Evolutionary conservation across 92 coral and sea anemone species (phyloP).

Genomic region (Parazoanthus atlanticus): DNA sequence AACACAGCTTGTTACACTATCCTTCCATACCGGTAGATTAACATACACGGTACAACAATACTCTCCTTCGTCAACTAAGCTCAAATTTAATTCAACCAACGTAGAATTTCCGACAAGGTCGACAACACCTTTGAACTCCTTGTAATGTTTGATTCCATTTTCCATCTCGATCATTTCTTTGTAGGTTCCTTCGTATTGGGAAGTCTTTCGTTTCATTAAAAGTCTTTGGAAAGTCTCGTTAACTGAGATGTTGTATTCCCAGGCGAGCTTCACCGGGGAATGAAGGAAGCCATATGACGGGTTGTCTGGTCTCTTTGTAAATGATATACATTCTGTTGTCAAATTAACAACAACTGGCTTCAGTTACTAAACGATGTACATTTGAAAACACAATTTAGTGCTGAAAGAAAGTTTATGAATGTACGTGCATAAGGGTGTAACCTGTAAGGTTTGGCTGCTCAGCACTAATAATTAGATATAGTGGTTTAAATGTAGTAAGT

Average conservation of each 20-base stretch:
- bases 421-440: too few relatives aligned
- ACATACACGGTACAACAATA: constrained; percentile 13
- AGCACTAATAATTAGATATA: too few relatives aligned
- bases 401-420: too few relatives aligned
- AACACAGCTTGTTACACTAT: background rate
- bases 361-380: background rate
- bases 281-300: background rate
- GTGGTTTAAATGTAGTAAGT: too few relatives aligned
- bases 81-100: constrained; percentile 7
- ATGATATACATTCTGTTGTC: constrained; percentile 7
- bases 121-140: background rate
- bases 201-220: background rate
- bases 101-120: constrained; percentile 3
- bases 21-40: background rate
- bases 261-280: background rate
- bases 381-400: too few relatives aligned
- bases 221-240: constrained; percentile 8
- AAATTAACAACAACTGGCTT: too few relatives aligned
- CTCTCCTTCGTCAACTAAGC: constrained; percentile 10
- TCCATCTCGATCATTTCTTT: constrained; percentile 14
- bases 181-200: background rate
- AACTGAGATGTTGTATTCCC: background rate
- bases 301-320: background rate
- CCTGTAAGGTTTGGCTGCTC: too few relatives aligned
- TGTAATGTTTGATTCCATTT: background rate